Base-by-base conservation (phyloP, 2,113 vertebrate genomes). In the Hemichromis elongatus region DNA sequence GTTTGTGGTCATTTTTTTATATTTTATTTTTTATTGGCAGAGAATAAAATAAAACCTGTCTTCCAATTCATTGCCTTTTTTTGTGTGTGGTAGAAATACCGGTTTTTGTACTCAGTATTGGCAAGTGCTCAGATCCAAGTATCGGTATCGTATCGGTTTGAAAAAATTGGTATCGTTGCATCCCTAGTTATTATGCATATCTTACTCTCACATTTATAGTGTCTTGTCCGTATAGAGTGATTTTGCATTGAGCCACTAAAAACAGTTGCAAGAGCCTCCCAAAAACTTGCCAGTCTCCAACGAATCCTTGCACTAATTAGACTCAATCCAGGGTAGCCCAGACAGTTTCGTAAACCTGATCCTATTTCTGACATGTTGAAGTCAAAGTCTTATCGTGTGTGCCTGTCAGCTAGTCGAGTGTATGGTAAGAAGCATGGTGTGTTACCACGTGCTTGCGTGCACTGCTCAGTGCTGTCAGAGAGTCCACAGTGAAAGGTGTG, bases 401-500 rank as follows among this genome's bases (percentile, higher is more conserved):
- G 35, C 18, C 28, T 50, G 52, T 81, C 80, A 85, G 40, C 88
- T 87, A 68, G 47, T 86, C 21, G 16, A 3, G 9, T 52, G 50
- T 59, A 55, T 68, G 40, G 16, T 78, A 56, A 79, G 26, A 56
- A 57, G 6, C 77, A 10, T 21, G 42, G 66, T 45, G 80, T 45
- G 80, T 19, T 56, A 47, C n/a, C 53, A 50, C 5, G 8, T 77
- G 81, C 37, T 73, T 55, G 88, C 13, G 16, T 83, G 84, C 30
- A 42, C 53, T 59, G 84, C 55, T 33, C 40, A 21, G 42, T 5
- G 16, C 59, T 21, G 12, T 89, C 77, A 63, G 63, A 88, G 77
- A 57, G 24, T 78, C 81, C n/a, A 21, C 55, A 35, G 66, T 9
- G 30, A 81, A 88, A 89, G 85, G 89, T 92, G 92, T 90, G 55